These are phyloP conservation scores for Mormyrus proboscirostris DNA, from an alignment of 2,797 vertebrate species.

Conservation along the genomic window DNA sequence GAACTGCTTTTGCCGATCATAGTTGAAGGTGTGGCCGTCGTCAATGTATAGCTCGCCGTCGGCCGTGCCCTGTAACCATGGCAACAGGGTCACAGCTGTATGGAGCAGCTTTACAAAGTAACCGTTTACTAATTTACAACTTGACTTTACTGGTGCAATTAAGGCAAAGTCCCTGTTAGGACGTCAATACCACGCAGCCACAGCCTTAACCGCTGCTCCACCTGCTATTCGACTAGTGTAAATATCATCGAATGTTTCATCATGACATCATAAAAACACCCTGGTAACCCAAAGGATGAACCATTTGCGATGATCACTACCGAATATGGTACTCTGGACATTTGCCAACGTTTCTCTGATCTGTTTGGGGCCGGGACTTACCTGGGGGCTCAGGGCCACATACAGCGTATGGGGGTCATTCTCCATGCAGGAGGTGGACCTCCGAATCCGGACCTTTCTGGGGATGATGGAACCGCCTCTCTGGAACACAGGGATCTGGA, in stretches of 20 bases:
- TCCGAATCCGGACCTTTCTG: constrained; percentile 73
- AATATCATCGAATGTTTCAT: neutral
- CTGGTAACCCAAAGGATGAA: neutral
- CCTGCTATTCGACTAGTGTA: neutral
- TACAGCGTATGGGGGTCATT: constrained; percentile 78
- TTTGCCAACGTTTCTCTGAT: neutral
- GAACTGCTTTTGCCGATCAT: constrained; percentile 65
- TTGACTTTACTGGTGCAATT: neutral
- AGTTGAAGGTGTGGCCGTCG: constrained; percentile 80
- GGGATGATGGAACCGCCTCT: constrained; percentile 79
- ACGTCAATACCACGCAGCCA: neutral
- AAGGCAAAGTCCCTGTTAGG: neutral
- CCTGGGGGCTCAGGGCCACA: constrained; percentile 75
- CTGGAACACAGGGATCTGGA: constrained; percentile 82
- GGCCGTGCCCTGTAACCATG: constrained; percentile 63
- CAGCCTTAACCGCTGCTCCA: neutral
- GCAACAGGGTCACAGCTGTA: neutral
- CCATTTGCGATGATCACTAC: neutral
- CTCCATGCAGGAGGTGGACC: constrained; percentile 79
- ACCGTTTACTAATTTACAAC: neutral
- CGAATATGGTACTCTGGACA: neutral
- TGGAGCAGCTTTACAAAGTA: neutral
- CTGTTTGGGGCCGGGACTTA: constrained; percentile 32
- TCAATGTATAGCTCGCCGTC: constrained; percentile 81
- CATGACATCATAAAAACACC: neutral